Conservation (phyloP, 2,797 vertebrate genomes). For the Gymnocypris eckloni region DNA sequence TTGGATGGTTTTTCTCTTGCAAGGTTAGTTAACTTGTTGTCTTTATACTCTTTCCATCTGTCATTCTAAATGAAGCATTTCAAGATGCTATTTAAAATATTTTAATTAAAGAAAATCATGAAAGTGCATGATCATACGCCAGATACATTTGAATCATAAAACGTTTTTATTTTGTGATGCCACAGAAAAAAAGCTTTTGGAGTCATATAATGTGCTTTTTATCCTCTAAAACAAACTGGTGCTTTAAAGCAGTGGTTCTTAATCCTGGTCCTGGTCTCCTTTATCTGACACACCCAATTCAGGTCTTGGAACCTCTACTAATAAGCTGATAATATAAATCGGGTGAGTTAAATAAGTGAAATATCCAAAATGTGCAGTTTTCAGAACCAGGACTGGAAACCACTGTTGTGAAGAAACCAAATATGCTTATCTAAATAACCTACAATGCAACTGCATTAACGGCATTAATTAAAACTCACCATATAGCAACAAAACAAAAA, state of each 20-base stretch:
- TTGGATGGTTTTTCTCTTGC: slow-evolving; percentile 73
- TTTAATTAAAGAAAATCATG: background rate
- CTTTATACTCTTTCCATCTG: background rate
- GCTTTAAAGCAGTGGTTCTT: background rate
- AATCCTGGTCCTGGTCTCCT: slow-evolving; percentile 15
- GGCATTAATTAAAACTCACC: background rate
- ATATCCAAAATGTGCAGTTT: slow-evolving; percentile 1
- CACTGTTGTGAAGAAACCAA: background rate
- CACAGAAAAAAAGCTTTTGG: background rate
- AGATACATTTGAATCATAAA: background rate
- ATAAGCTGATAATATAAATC: background rate
- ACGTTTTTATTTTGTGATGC: background rate
- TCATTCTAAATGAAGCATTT: background rate
- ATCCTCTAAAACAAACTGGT: slow-evolving; percentile 16
- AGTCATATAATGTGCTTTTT: background rate
- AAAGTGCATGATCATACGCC: background rate
- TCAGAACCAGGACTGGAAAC: background rate
- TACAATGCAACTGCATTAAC: background rate
- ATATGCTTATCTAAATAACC: background rate
- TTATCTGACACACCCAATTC: slow-evolving; percentile 25
- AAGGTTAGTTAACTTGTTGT: slow-evolving; percentile 74
- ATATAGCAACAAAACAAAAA: background rate
- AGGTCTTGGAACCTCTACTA: background rate
- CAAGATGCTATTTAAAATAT: background rate
- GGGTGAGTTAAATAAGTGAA: background rate